Base-by-base conservation (phyloP, 2,113 vertebrate species). In the Brachionichthys hirsutus region DNA sequence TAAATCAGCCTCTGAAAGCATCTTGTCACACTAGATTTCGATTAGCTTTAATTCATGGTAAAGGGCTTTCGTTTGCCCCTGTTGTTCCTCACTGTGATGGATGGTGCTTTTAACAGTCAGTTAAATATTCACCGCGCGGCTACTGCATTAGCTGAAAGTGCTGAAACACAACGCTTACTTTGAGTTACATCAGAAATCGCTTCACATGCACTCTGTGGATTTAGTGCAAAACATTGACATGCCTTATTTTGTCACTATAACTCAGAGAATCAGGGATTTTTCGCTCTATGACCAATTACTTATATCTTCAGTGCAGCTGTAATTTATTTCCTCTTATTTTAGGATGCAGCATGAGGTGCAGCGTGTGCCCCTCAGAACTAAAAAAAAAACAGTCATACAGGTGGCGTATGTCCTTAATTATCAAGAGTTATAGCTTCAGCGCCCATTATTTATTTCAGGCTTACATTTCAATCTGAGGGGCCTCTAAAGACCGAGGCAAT, bases 1-100 rank as follows among this genome's bases (percentile, higher is more conserved):
- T 87, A 77, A 87, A 89, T 87, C 80, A 82, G 18, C 46, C 57
- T 62, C 73, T 82, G 73, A 82, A 53, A 61, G 65, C 48, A 15
- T 83, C 77, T 59, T 63, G 85, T 83, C 78, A 68, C 57, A 69
- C 54, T 54, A 44, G 57, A 77, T 75, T 83, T 87, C 58, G 72
- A 82, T 87, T 70, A 70, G 16, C 22, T 78, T 64, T 69, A 61
- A 74, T 70, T 82, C 30, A 61, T 51, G 52, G 47, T 60, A 67
- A 74, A 70, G 64, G 49, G 45, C 44, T 24, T n/a, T 18, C 24
- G 15, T 45, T 70, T 41, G 57, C 44, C 19, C n/a, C 15, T 8
- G 59, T 34, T 62, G 34, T 66, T 78, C 63, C 56, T 83, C 75
- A 47, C 53, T 18, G 17, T 88, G 84, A 88, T 62, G 73, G 57